Evolutionary conservation across 1,140 invertebrate genomes (phyloP), one percentile per base, ranked within the genome.

Genomic region (Pararge aegeria): DNA sequence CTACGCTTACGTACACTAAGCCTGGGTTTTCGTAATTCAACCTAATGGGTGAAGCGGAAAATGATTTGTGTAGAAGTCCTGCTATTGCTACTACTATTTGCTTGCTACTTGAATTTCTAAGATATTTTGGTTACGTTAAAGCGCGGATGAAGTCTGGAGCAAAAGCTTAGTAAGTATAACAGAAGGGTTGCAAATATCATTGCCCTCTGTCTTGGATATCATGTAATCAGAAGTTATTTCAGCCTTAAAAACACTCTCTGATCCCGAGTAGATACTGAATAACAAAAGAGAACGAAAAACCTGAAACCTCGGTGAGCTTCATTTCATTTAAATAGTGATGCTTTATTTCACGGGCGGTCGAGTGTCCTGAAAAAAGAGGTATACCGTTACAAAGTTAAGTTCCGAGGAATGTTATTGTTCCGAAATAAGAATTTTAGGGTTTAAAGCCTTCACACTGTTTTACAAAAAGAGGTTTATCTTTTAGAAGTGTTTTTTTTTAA

Each of bases 241-340:
- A 42, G 13, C 18, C 30, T 27, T 10, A n/a, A 34, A 34, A 12
- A 12, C 30, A 34, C 30, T 34, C 30, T 19, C 15, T 10, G 29
- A 0, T 52, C 52, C 15, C 52, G 40, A 37, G 24, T 24, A 24
- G 24, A 44, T 57, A 48, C 71, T 74, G 66, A 78, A 75, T 70
- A 74, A 74, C 68, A 44, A 55, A 49, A 57, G 44, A 50, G 49
- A 46, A 68, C 7, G 61, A 73, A 70, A 75, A 70, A 64, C 65
- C 66, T 54, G 29, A 61, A 77, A 79, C 73, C 69, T 64, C 58
- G 53, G 50, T 75, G 48, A 61, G 69, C 70, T 68, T 72, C 65
- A 66, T 76, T 77, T 76, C 64, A 77, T 77, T 80, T 75, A 75
- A 78, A 77, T 71, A 77, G 73, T 64, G 69, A 57, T 61, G 63